phyloP scores from a whole-genome alignment of 2,888 invertebrate species.

The Ormyrus nitidulus region DNA sequence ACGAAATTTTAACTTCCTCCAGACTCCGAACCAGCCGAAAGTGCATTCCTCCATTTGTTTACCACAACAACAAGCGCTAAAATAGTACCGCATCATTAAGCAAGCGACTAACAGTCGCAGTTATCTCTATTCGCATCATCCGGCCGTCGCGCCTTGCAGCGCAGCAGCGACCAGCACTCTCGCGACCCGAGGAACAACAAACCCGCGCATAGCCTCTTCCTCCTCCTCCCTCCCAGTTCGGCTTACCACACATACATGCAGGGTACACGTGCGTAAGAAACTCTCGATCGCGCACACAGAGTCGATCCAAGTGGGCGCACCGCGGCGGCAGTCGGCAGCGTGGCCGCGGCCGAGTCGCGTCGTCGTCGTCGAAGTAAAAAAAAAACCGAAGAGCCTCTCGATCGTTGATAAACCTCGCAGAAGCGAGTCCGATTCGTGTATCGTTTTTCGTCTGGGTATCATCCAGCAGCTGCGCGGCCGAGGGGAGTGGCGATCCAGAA shows the following conservation, averaged over 20 bases:
- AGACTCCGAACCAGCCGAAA: not conserved
- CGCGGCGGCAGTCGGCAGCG: slow-evolving; percentile 14
- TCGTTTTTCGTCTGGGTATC: too few relatives aligned
- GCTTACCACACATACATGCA: too few relatives aligned
- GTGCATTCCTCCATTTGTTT: not conserved
- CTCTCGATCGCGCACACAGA: too few relatives aligned
- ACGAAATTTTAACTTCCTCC: not conserved
- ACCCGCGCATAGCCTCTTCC: not conserved
- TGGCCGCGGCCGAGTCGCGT: slow-evolving; percentile 6
- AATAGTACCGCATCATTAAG: not conserved
- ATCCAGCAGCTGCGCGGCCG: too few relatives aligned
- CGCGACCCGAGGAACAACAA: not conserved
- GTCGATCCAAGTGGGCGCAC: not conserved
- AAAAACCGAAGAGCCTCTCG: too few relatives aligned
- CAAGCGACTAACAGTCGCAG: slow-evolving; percentile 1
- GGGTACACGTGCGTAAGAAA: too few relatives aligned
- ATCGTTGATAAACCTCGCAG: too few relatives aligned
- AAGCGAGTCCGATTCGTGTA: too few relatives aligned
- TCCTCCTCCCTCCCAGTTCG: not conserved
- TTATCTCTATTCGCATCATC: slow-evolving; percentile 12
- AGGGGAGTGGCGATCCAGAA: too few relatives aligned
- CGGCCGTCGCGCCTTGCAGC: not conserved
- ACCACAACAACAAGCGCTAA: not conserved
- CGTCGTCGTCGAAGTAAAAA: not conserved
- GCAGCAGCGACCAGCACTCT: not conserved